phyloP scores from a whole-genome alignment of 2,797 vertebrate genomes.

The Cuniculus paca region DNA sequence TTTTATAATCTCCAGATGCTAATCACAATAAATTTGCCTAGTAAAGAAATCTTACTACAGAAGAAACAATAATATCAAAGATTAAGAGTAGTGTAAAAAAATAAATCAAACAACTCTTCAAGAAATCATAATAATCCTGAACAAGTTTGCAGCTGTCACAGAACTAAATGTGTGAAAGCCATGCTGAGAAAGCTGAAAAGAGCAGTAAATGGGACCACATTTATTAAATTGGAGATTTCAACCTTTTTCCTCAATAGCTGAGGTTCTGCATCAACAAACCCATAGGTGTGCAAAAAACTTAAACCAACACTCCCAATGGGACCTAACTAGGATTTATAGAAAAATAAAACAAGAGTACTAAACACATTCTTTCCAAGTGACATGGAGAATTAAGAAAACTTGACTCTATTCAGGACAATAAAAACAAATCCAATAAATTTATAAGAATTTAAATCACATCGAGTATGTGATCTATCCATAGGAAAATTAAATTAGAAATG shows the following conservation, averaged over 20 bases:
- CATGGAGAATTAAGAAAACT: slow-evolving; percentile 20
- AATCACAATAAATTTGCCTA: background rate
- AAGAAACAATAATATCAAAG: background rate
- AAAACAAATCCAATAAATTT: slow-evolving; percentile 52
- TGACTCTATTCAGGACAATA: slow-evolving; percentile 11
- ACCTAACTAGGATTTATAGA: background rate
- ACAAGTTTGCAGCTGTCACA: background rate
- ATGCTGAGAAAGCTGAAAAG: background rate
- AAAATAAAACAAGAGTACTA: background rate
- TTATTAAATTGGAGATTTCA: background rate
- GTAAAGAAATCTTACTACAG: background rate
- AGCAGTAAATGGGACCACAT: background rate
- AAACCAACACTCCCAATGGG: background rate
- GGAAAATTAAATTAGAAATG: slow-evolving; percentile 59
- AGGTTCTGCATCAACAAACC: slow-evolving; percentile 36
- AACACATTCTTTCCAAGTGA: slow-evolving; percentile 53
- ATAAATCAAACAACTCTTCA: background rate
- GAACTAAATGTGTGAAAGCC: background rate
- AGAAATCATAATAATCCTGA: background rate
- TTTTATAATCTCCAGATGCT: background rate
- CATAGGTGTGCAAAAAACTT: background rate
- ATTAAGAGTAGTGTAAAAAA: background rate
- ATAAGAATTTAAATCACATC: slow-evolving; percentile 43
- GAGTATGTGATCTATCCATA: background rate
- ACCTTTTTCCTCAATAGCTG: background rate